Percentiles rank a stretch among this genome's conserved stretches.
phyloP scores from a whole-genome alignment of 1,140 invertebrate genomes.

The Neodiprion virginianus region DNA sequence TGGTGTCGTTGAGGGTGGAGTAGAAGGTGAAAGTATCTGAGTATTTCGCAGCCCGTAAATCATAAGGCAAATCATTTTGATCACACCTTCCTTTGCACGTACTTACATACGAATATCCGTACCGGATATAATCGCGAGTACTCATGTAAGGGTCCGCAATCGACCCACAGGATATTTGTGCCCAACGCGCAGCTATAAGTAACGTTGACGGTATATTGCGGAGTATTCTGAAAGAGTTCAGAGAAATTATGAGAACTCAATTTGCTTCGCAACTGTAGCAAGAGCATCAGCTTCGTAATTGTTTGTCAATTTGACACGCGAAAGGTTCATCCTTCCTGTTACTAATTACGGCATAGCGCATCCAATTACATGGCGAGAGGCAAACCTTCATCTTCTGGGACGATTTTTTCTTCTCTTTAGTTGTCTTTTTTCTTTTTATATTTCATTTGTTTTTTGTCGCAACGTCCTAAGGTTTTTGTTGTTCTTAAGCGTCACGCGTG shows the following conservation, averaged over 20 bases:
- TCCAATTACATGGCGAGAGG: neutral
- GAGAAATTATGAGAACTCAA: neutral
- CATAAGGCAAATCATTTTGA: neutral
- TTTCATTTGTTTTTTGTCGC: neutral
- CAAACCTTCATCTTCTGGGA: neutral
- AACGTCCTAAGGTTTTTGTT: neutral
- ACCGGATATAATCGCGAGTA: neutral
- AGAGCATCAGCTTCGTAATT: neutral
- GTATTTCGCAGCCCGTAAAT: too few species aligned
- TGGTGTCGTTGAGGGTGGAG: too few species aligned
- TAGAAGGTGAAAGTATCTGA: too few species aligned
- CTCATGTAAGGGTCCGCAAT: neutral
- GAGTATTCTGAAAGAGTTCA: neutral
- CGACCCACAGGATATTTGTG: neutral
- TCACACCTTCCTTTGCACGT: constrained; percentile 8
- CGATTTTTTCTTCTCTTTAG: neutral
- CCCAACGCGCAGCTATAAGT: neutral
- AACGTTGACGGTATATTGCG: neutral
- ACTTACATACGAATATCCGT: neutral
- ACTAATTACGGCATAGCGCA: neutral
- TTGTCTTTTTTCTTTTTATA: neutral
- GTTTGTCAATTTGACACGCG: neutral
- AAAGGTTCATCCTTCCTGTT: neutral
- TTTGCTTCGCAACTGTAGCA: neutral
- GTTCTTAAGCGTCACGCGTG: neutral